phyloP scores from a whole-genome alignment of 2,888 invertebrate genomes.

The Selenia dentaria region DNA sequence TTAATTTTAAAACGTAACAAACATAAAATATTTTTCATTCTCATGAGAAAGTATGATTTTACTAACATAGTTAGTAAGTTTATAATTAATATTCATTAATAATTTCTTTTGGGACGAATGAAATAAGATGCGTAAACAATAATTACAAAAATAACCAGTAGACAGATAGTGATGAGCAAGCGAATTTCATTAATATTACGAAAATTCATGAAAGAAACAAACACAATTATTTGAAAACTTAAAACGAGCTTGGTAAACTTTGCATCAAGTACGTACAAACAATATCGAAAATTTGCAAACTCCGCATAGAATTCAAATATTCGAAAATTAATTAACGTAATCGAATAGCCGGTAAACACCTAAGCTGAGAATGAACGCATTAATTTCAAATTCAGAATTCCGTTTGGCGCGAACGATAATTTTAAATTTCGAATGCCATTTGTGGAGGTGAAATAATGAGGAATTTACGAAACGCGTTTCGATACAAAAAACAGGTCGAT shows the following conservation, averaged over 20 bases:
- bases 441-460: constrained; percentile 28
- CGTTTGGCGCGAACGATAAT: constrained; percentile 23
- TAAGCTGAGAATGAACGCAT: constrained; percentile 27
- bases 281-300: constrained; percentile 45
- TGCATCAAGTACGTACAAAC: constrained; percentile 24
- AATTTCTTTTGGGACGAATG: no score
- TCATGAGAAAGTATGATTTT: no score
- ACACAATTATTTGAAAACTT: constrained; percentile 30
- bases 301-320: constrained; percentile 46
- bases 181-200: constrained; percentile 16
- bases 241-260: constrained; percentile 23
- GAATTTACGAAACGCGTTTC: constrained; percentile 24
- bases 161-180: constrained; percentile 9
- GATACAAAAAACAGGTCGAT: constrained; percentile 23
- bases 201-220: constrained; percentile 20
- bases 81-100: no score
- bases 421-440: constrained; percentile 27
- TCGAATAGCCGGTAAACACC: constrained; percentile 40
- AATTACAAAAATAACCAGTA: no score
- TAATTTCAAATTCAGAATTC: constrained; percentile 30
- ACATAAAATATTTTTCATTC: no score
- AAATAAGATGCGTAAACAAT: no score
- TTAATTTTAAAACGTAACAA: no score
- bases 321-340: constrained; percentile 48
- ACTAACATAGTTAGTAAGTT: no score